Conservation (phyloP, 92 coral and sea anemone species). For the Parazoanthus atlanticus region DNA sequence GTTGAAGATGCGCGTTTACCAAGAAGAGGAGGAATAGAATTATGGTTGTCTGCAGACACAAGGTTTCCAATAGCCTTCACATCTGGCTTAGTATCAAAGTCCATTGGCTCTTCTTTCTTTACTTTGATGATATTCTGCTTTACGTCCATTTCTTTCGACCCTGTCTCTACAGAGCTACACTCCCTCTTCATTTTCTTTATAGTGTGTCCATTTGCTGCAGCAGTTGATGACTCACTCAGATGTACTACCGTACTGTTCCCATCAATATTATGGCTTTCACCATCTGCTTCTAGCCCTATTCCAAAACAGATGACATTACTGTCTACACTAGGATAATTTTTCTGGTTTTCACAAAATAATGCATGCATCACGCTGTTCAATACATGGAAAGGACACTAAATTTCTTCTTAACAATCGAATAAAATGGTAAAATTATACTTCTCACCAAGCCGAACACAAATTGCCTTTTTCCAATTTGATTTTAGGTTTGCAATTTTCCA, state of each 20-base stretch:
- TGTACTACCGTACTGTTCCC: neutral
- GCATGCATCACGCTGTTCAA: neutral
- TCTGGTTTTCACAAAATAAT: neutral
- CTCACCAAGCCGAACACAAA: no score
- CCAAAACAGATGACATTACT: neutral
- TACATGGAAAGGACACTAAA: no score
- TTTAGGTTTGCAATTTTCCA: no score
- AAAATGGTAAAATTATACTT: no score
- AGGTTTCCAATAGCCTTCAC: neutral
- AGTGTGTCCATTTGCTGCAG: constrained; percentile 2
- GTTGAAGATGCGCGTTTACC: constrained; percentile 11
- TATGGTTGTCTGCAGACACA: neutral
- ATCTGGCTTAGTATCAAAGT: constrained; percentile 6
- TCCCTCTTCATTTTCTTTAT: neutral
- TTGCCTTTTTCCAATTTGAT: no score
- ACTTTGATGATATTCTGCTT: neutral
- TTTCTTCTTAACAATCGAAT: no score
- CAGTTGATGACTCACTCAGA: neutral
- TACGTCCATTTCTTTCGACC: neutral
- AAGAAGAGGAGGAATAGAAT: neutral
- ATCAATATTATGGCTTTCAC: neutral
- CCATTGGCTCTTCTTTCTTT: constrained; percentile 23
- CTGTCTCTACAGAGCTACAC: neutral
- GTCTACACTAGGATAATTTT: neutral
- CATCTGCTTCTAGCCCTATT: neutral